Base-by-base conservation (phyloP, 2,888 invertebrate species). In the Anticlea derivata region DNA sequence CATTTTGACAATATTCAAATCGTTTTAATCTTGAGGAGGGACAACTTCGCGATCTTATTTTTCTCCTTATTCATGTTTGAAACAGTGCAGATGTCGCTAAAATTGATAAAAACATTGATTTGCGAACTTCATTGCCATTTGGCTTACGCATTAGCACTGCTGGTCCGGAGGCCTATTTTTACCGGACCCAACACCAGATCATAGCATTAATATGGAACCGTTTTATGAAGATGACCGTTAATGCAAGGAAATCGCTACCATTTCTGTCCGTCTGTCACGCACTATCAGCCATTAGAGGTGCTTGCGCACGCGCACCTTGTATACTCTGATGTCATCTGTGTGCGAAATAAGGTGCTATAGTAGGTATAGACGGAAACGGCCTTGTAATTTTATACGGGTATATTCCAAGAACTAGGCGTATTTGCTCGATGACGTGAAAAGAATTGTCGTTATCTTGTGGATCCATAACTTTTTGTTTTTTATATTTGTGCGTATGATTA, bases 271-370 rank as follows among this genome's bases (percentile, higher is more conserved):
- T 27, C 26, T 10, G 35, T 24, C 29, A 37, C 35, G 34, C 22
- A 23, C 17, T 13, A 37, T 37, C 8, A 35, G 47, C 37, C 53
- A 58, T 52, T 57, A 50, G 59, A 11, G 11, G 46, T 51, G 48
- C 26, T 27, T 47, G 54, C 44, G 61, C 58, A 61, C 63, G 59
- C 50, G 60, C 45, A 57, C 50, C 58, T 58, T 65, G 63, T 68
- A 62, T 55, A 58, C 55, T 60, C 61, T 74, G 75, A 80, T 75
- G 77, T 79, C 78, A 80, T 75, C 61, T 62, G 65, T 54, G 66
- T 55, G 68, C 67, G 51, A 75, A 69, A 60, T 66, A 53, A 63
- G 54, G 55, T 53, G 50, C 34, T 55, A 48, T 51, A 43, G 30
- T 33, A 44, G 13, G n/a, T 17, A 13, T 27, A 39, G 47, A 48